A percentile compares a stretch with the other conserved stretches of the same genome.
Conservation (phyloP, 2,797 vertebrate genomes). For the Luscinia luscinia region DNA sequence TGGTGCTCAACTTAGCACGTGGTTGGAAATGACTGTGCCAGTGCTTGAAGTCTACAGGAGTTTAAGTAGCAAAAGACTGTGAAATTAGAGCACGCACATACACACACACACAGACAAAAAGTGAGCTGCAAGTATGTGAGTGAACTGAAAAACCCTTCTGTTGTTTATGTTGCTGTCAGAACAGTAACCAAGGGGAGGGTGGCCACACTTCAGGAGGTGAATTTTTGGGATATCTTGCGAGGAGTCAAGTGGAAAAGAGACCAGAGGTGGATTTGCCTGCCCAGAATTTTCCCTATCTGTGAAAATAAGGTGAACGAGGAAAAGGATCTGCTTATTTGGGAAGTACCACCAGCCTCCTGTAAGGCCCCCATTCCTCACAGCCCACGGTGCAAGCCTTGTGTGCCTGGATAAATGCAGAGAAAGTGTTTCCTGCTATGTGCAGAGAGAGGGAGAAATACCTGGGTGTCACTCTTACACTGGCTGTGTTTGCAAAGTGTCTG, state of each 20-base stretch:
- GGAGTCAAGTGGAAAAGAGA: not conserved
- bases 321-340: not conserved
- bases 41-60: not conserved
- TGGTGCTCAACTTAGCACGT: not conserved
- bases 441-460: not conserved
- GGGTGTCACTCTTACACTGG: not conserved
- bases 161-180: not conserved
- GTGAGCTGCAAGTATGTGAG: not conserved
- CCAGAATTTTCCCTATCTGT: not conserved
- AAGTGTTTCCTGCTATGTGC: not conserved
- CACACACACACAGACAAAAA: too few species aligned
- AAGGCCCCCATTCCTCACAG: not conserved
- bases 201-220: not conserved
- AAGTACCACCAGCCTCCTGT: not conserved
- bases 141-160: not conserved
- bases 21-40: not conserved
- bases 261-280: not conserved
- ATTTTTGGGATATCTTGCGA: not conserved
- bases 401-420: not conserved
- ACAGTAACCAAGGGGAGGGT: not conserved
- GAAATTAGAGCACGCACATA: not conserved
- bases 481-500: not conserved
- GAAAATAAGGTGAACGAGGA: not conserved
- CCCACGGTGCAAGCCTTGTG: not conserved
- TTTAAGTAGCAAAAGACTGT: not conserved